These are phyloP conservation scores for Plutella xylostella DNA, from an alignment of 2,888 invertebrate species.

Conservation along the genomic window DNA sequence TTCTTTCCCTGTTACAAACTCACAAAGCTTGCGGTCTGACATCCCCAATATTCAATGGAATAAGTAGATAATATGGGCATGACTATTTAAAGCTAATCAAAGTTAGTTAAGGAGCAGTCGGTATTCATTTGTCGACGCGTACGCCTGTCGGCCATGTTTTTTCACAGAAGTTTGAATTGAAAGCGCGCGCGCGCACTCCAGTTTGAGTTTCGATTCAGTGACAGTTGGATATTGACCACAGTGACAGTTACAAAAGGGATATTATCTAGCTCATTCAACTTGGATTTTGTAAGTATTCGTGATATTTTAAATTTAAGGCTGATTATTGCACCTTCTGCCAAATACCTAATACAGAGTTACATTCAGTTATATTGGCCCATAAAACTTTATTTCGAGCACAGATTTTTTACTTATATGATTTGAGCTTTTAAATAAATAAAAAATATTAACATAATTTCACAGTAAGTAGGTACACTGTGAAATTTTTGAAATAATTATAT, in stretches of 20 bases:
- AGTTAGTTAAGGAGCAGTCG: slow-evolving; percentile 72
- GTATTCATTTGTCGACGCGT: slow-evolving; percentile 23
- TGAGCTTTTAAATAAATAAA: no score
- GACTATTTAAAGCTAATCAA: slow-evolving; percentile 77
- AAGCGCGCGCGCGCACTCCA: slow-evolving; percentile 29
- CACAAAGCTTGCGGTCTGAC: no score
- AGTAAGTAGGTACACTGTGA: no score
- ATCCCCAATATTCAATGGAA: no score
- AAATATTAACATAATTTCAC: no score
- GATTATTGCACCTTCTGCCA: no score
- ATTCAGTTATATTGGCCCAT: no score
- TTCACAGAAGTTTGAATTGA: slow-evolving; percentile 39
- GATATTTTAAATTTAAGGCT: not conserved
- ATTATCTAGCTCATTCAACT: slow-evolving; percentile 19
- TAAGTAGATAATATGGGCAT: slow-evolving; percentile 69
- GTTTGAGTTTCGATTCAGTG: slow-evolving; percentile 29
- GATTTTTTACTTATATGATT: no score
- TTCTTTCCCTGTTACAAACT: no score
- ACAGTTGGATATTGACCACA: slow-evolving; percentile 45
- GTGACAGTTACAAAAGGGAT: slow-evolving; percentile 54
- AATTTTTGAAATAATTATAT: no score
- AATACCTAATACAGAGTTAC: no score
- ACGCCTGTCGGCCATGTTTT: slow-evolving; percentile 33
- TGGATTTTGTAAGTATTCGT: slow-evolving; percentile 3
- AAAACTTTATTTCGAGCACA: no score